phyloP scores from a whole-genome alignment of 2,797 vertebrate species.

The Kryptolebias ocellatus region DNA sequence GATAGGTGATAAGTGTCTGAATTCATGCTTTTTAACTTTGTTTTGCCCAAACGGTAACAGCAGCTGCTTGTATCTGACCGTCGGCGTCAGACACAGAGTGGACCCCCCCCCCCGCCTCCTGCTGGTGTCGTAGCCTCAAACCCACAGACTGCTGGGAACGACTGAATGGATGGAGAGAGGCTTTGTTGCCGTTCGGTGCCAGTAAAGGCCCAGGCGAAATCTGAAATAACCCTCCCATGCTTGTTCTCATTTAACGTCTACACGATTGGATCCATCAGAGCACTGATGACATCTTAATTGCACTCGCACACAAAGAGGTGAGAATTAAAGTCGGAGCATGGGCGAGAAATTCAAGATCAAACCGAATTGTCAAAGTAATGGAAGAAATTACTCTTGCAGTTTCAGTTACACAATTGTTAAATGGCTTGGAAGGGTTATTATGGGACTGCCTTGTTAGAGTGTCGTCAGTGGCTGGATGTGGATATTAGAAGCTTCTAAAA shows the following conservation, averaged over 20 bases:
- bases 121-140: constrained; percentile 12
- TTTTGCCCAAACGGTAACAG: constrained; percentile 56
- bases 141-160: constrained; percentile 7
- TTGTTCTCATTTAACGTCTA: constrained; percentile 21
- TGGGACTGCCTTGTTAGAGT: constrained; percentile 15
- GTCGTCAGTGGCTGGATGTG: constrained; percentile 16
- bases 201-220: constrained; percentile 29
- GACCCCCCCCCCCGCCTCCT: constrained; percentile 19
- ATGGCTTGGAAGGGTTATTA: constrained; percentile 39
- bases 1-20: constrained; percentile 49
- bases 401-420: constrained; percentile 46
- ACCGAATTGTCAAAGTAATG: constrained; percentile 42
- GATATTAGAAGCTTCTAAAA: constrained; percentile 23
- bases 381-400: constrained; percentile 36
- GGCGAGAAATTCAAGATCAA: constrained; percentile 26
- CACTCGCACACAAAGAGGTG: constrained; percentile 24
- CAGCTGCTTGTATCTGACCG: constrained; percentile 46
- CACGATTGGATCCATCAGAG: constrained; percentile 18
- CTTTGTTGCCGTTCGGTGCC: constrained; percentile 8
- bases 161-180: constrained; percentile 5
- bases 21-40: constrained; percentile 42
- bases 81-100: constrained; percentile 25
- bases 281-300: constrained; percentile 38
- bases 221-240: constrained; percentile 13
- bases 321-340: constrained; percentile 36